Evolutionary conservation across 2,113 vertebrate species (phyloP), one percentile per base, ranked within the genome.

Genomic region (Eleginops maclovinus): DNA sequence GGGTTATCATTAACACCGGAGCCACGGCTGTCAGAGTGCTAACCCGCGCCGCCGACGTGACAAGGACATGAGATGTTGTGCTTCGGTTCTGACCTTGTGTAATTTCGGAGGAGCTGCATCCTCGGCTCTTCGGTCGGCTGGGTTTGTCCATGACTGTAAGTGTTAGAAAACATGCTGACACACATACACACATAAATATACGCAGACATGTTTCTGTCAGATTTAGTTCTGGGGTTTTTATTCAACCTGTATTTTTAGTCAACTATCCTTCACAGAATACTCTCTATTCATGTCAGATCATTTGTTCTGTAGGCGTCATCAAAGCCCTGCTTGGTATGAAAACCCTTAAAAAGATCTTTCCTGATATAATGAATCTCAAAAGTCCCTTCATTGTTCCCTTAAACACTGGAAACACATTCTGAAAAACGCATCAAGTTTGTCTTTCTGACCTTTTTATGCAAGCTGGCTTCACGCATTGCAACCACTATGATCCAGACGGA

Each of bases 1-100:
- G 66, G 83, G 77, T 84, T 83, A 89, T 89, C 84, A 87, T 84
- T 90, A 92, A 89, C 77, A 19, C 58, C 47, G 77, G 75, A 9
- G 15, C 46, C 50, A 55, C 69, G 61, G 79, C 81, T 85, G 83
- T 87, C 89, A 77, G 59, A 76, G 74, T 66, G 60, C 69, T 44
- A 73, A 81, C 81, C 82, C 46, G 14, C 28, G 67, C 80, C 76
- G 71, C 49, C 49, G 68, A 82, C 28, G 24, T 44, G 83, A 84
- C 90, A 89, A 88, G 87, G 88, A 90, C 86, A 66, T 7, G 64
- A 84, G 79, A 84, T 49, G 81, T 26, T 55, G 64, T 5, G 43
- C 58, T 66, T 9, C 68, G 21, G 75, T 49, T 80, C 19, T 75
- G 81, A 88, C 84, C 86, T 87, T 79, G 87, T 61, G 55, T 81